A percentile compares a stretch with the other conserved stretches of the same genome.
These are phyloP conservation scores for Neelides sp. DNA, from an alignment of 1,140 invertebrate species.

Conservation along the genomic window DNA sequence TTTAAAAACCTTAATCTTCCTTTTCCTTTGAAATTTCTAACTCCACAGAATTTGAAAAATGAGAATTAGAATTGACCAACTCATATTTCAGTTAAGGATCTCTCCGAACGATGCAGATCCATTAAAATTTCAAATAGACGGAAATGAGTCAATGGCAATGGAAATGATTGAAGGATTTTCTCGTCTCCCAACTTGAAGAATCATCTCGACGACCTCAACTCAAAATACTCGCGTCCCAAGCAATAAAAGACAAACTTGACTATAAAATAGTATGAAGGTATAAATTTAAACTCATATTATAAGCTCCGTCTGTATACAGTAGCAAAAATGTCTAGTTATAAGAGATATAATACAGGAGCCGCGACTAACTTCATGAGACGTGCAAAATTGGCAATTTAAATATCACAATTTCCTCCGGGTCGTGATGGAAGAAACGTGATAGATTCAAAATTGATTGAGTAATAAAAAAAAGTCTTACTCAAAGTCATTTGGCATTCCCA, in stretches of 20 bases:
- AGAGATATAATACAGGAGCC: conserved; percentile 3
- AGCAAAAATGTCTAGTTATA: neutral
- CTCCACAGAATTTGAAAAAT: too few species aligned
- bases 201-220: conserved; percentile 6
- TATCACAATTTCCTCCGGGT: conserved; percentile 11
- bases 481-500: neutral
- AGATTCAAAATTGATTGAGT: conserved; percentile 11
- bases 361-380: conserved; percentile 11
- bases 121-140: too few species aligned
- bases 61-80: too few species aligned
- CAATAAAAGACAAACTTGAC: neutral
- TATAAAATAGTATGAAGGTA: neutral
- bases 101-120: too few species aligned
- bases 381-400: conserved; percentile 21
- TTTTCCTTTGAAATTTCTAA: too few species aligned
- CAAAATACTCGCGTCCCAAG: neutral
- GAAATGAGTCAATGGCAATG: too few species aligned
- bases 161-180: too few species aligned
- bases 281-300: conserved; percentile 7
- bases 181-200: conserved; percentile 5
- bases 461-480: neutral
- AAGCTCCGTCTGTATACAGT: neutral
- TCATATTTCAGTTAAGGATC: too few species aligned
- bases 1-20: conserved; percentile 7
- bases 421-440: conserved; percentile 17